phyloP scores from a whole-genome alignment of 2,113 vertebrate genomes.

The Gadus chalcogrammus region DNA sequence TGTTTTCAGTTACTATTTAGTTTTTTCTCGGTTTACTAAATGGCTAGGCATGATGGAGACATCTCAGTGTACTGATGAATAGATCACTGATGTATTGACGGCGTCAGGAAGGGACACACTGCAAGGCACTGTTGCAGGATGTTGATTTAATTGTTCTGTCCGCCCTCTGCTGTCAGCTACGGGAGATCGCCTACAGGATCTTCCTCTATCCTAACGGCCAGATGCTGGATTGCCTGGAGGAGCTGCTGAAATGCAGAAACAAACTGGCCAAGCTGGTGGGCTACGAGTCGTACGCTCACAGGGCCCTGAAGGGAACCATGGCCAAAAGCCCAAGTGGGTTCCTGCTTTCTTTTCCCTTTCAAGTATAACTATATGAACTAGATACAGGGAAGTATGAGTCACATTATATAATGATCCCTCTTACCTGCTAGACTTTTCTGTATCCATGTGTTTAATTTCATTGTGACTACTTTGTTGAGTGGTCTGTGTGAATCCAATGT shows the following conservation, averaged over 20 bases:
- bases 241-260: constrained; percentile 82
- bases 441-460: no score
- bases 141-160: constrained; percentile 2
- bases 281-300: constrained; percentile 85
- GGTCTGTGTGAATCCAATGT: no score
- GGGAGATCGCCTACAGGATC: constrained; percentile 93
- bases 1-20: no score
- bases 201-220: constrained; percentile 85
- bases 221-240: constrained; percentile 81
- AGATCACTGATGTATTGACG: no score
- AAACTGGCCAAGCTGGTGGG: constrained; percentile 87
- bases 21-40: no score
- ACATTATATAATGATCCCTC: no score
- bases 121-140: neutral
- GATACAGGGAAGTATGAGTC: neutral
- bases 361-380: neutral
- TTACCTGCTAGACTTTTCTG: no score
- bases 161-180: constrained; percentile 70
- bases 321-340: constrained; percentile 86
- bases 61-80: no score
- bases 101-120: no score
- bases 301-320: constrained; percentile 93
- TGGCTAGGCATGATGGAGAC: no score
- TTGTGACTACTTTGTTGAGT: no score
- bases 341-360: neutral